phyloP scores from a whole-genome alignment of 2,797 vertebrate genomes.

The Rhynchotus rufescens region DNA sequence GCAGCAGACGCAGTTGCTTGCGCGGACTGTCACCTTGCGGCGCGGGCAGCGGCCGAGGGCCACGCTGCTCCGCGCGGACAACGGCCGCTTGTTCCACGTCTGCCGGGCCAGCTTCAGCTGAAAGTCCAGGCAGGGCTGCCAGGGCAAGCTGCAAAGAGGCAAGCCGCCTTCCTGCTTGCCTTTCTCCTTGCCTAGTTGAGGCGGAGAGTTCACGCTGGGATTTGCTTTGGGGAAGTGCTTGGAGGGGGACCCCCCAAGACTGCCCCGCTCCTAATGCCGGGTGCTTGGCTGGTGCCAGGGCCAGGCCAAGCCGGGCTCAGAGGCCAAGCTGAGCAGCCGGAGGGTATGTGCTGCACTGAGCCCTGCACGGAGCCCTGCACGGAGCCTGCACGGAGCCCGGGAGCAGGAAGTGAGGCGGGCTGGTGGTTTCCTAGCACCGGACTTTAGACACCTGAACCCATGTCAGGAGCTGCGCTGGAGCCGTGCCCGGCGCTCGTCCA shows the following conservation, averaged over 20 bases:
- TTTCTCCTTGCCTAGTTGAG: accelerated
- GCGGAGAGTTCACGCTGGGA: accelerated
- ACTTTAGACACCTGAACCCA: background rate
- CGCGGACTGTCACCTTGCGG: background rate
- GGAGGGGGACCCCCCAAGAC: background rate
- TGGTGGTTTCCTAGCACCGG: background rate
- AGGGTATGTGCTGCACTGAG: background rate
- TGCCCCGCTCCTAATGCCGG: background rate
- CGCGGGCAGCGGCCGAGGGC: background rate
- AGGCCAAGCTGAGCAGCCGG: background rate
- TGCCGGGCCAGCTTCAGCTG: background rate
- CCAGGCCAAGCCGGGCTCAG: background rate
- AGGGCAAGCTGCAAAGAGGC: background rate
- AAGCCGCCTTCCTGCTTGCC: accelerated
- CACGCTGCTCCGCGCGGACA: background rate
- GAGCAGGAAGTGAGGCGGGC: background rate
- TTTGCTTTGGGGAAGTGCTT: background rate
- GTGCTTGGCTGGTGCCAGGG: background rate
- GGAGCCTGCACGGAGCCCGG: background rate
- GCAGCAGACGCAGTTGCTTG: background rate
- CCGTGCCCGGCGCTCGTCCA: background rate
- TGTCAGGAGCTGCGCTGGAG: background rate
- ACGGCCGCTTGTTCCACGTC: conserved; percentile 18
- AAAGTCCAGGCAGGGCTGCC: background rate
- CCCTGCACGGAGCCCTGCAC: background rate